Base-by-base conservation (phyloP, 2,797 vertebrate species). In the Masticophis lateralis region DNA sequence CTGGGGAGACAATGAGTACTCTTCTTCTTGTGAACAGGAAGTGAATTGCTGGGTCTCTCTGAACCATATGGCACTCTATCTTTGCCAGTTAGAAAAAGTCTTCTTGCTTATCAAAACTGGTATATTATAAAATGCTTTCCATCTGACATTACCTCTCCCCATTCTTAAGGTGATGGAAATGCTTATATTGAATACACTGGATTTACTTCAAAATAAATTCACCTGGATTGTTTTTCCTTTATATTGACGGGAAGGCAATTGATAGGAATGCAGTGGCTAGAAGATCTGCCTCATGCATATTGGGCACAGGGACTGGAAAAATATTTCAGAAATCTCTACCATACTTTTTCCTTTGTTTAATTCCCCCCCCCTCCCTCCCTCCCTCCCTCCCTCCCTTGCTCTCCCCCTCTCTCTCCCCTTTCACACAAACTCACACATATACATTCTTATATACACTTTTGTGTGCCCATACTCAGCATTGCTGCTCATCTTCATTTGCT, bases 311-410 rank as follows among this genome's bases (percentile, higher is more conserved):
- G 69, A 74, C 20, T 37, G 69, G 18, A 74, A 74, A 32, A 74
- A 74, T 74, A 37, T 74, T 74, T 74, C 16, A 74, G 16, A 37
- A 37, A 74, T 37, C 32, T 74, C 32, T 37, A 9, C 7, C 32
- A 74, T 74, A 74, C 14, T 37, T 74, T 32, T 74, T 69, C 27
- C 1, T 74, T 74, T 20, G n/a, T 32, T 74, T 32, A 18, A 60
- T 60, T 59, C 20, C 2, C 59, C 9, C 16, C 2, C 57, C 20
- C 57, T 2, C 16, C 13, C 13, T 1, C 63, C 1, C 60, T 0
- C 9, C 0, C 25, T 1, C 60, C 3, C 27, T 0, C 22, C 22
- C 60, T 10, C 60, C 25, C 7, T 4, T 37, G 37, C 37, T 37
- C 25, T 1, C 60, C 3, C 27, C 0, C 27, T 13, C 59, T 2